Conservation (phyloP, 2,888 invertebrate species). For the Cremastinae sp. region DNA sequence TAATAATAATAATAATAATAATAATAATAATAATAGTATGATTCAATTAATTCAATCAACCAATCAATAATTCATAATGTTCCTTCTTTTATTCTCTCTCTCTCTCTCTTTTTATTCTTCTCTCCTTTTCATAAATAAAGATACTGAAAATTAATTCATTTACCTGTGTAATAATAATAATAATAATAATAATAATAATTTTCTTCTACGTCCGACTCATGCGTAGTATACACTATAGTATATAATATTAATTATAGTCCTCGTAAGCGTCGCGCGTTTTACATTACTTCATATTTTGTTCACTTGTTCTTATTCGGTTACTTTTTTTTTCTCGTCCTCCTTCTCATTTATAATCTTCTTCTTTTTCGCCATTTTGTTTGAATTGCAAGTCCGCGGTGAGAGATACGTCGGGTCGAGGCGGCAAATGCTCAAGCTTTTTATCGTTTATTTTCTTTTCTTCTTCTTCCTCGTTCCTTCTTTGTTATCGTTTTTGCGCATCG, state of each 20-base stretch:
- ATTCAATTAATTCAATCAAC: conserved; percentile 56
- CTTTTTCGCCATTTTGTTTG: conserved; percentile 41
- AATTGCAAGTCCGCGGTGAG: conserved; percentile 49
- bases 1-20: conserved; percentile 63
- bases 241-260: conserved; percentile 66
- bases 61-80: conserved; percentile 50
- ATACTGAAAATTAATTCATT: conserved; percentile 53
- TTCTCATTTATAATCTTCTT: conserved; percentile 38
- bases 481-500: conserved; percentile 55
- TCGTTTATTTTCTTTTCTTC: conserved; percentile 30
- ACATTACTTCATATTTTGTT: conserved; percentile 40
- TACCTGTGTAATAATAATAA: conserved; percentile 63
- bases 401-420: conserved; percentile 52
- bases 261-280: conserved; percentile 62
- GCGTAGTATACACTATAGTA: conserved; percentile 65
- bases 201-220: conserved; percentile 60
- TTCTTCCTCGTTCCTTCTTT: too few species aligned
- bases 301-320: conserved; percentile 53
- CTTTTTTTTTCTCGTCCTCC: conserved; percentile 55
- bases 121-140: conserved; percentile 45
- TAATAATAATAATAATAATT: conserved; percentile 59
- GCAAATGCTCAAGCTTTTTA: conserved; percentile 55
- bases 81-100: conserved; percentile 10
- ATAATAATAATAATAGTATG: conserved; percentile 55
- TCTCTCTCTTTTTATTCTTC: neutral